Conservation (phyloP, 92 coral and sea anemone species). For the Isaurus tuberculatus region DNA sequence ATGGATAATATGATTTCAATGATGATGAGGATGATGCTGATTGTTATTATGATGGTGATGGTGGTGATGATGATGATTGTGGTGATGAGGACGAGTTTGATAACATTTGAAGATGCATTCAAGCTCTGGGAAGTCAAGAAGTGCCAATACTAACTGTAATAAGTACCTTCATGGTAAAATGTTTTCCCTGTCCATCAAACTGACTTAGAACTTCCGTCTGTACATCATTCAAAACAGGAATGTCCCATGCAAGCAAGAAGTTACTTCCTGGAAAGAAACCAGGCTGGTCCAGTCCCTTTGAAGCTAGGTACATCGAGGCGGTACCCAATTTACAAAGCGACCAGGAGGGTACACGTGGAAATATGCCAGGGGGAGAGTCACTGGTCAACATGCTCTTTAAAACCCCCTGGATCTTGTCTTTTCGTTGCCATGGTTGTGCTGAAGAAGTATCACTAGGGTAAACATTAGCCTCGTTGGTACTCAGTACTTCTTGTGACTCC, state of each 20-base stretch:
- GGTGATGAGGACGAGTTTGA: background rate
- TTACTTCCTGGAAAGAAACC: slow-evolving; percentile 99
- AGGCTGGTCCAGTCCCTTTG: slow-evolving; percentile 94
- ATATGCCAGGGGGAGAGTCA: slow-evolving; percentile 78
- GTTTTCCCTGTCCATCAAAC: slow-evolving; percentile 92
- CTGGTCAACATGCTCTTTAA: slow-evolving; percentile 92
- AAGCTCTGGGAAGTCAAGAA: too few species aligned
- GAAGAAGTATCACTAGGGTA: slow-evolving; percentile 49
- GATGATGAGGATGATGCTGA: background rate
- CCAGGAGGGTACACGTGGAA: slow-evolving; percentile 96
- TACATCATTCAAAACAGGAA: slow-evolving; percentile 86
- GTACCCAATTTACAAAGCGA: slow-evolving; percentile 94
- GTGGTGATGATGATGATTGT: background rate
- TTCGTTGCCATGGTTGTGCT: slow-evolving; percentile 51
- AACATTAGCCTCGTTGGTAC: slow-evolving; percentile 67
- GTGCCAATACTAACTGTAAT: background rate
- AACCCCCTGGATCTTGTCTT: slow-evolving; percentile 68
- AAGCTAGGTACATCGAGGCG: slow-evolving; percentile 81
- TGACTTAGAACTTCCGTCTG: slow-evolving; percentile 90
- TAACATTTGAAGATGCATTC: too few species aligned
- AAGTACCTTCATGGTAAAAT: slow-evolving; percentile 75
- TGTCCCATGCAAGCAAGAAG: slow-evolving; percentile 96
- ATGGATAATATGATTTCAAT: background rate
- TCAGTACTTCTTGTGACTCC: slow-evolving; percentile 83
- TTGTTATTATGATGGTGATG: background rate